These are phyloP conservation scores for Latheticus oryzae DNA, from an alignment of 2,888 invertebrate genomes.

Conservation along the genomic window DNA sequence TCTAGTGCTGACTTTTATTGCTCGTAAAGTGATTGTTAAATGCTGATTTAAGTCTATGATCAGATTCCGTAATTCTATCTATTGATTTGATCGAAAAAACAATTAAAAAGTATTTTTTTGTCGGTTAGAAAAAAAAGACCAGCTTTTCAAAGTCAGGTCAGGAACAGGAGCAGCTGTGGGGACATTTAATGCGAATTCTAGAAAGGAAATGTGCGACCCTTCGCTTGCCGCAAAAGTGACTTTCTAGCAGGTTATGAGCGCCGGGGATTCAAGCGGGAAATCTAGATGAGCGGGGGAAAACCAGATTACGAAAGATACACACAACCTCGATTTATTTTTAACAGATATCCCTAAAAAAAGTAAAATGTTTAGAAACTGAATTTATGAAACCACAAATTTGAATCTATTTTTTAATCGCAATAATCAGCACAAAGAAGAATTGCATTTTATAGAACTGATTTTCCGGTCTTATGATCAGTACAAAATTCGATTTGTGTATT, in stretches of 20 bases:
- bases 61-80: not conserved
- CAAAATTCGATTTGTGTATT: no score
- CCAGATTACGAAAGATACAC: slow-evolving; percentile 13
- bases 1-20: slow-evolving; percentile 18
- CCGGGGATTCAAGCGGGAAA: slow-evolving; percentile 32
- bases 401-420: no score
- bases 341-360: no score
- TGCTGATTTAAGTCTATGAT: slow-evolving; percentile 18
- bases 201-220: slow-evolving; percentile 23
- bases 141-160: slow-evolving; percentile 21
- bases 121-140: slow-evolving; percentile 7
- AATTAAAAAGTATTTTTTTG: slow-evolving; percentile 3
- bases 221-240: slow-evolving; percentile 26
- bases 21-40: slow-evolving; percentile 22
- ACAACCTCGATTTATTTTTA: no score
- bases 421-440: no score
- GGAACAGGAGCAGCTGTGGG: slow-evolving; percentile 24
- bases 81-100: not conserved
- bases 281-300: slow-evolving; percentile 24
- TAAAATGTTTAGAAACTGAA: no score
- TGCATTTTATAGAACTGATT: no score
- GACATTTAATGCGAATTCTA: slow-evolving; percentile 20
- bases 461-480: no score
- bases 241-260: slow-evolving; percentile 34
- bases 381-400: no score